Conservation (phyloP, 2,797 vertebrate genomes). For the Chromis chromis region DNA sequence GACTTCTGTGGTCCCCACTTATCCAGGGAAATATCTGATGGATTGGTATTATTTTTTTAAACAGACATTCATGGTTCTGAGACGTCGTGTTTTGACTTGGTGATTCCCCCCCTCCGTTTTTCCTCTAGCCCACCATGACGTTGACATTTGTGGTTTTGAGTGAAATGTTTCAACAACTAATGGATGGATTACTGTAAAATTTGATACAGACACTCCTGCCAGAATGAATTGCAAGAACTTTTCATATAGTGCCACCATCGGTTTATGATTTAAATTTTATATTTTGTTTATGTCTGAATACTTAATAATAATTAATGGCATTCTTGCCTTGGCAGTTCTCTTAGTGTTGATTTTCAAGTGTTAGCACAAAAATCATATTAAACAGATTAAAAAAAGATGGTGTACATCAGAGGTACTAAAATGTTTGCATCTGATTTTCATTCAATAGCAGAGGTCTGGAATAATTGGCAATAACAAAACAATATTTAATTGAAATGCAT, state of each 20-base stretch:
- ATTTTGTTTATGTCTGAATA: neutral
- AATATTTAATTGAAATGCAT: neutral
- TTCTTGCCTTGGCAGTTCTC: neutral
- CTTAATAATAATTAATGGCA: neutral
- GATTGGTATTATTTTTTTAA: conserved; percentile 6
- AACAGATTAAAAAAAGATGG: neutral
- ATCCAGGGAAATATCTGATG: conserved; percentile 17
- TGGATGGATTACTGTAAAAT: conserved; percentile 8
- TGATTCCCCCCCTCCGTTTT: conserved; percentile 10
- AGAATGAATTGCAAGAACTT: neutral
- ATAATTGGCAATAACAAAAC: neutral
- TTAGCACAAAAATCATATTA: neutral
- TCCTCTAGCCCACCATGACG: conserved; percentile 14
- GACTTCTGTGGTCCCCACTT: conserved; percentile 16
- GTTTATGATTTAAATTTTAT: neutral
- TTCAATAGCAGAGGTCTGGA: neutral
- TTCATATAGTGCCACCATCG: neutral
- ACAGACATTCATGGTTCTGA: conserved; percentile 1
- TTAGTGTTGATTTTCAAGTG: neutral
- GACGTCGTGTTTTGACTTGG: conserved; percentile 17
- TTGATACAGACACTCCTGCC: neutral
- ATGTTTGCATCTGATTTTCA: neutral
- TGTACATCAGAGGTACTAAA: neutral
- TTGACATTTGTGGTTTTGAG: conserved; percentile 2
- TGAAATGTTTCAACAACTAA: conserved; percentile 20